phyloP scores from a whole-genome alignment of 2,888 invertebrate genomes.

The Phrixothrix hirtus region DNA sequence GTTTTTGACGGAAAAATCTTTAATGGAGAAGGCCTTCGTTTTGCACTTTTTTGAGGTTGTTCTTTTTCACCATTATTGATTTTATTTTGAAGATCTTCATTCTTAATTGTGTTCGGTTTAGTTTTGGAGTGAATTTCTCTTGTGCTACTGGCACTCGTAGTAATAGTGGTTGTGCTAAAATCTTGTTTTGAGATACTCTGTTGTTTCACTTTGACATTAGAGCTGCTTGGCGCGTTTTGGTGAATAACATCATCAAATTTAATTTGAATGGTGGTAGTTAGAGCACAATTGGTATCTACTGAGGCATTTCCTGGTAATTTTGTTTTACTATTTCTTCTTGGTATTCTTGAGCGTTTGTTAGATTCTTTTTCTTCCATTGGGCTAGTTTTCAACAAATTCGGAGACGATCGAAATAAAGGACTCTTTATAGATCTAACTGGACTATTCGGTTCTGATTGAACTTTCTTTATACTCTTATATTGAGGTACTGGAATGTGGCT shows the following conservation, averaged over 20 bases:
- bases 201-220: background rate
- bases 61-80: background rate
- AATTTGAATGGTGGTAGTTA: conserved; percentile 11
- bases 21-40: background rate
- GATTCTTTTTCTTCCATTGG: conserved; percentile 22
- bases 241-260: background rate
- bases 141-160: too few species aligned
- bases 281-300: background rate
- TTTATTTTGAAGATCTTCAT: too few species aligned
- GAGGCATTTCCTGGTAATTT: background rate
- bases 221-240: background rate
- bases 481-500: conserved; percentile 59
- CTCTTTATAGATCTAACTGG: conserved; percentile 50
- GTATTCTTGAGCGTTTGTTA: conserved; percentile 32
- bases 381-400: conserved; percentile 42
- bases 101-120: background rate
- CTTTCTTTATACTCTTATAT: conserved; percentile 53
- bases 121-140: too few species aligned
- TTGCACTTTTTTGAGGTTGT: background rate
- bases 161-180: background rate
- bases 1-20: background rate
- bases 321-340: conserved; percentile 23
- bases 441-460: conserved; percentile 42
- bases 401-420: conserved; percentile 46
- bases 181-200: background rate